These are phyloP conservation scores for Peromyscus polionotus DNA, from an alignment of 2,113 vertebrate species.

Conservation along the genomic window DNA sequence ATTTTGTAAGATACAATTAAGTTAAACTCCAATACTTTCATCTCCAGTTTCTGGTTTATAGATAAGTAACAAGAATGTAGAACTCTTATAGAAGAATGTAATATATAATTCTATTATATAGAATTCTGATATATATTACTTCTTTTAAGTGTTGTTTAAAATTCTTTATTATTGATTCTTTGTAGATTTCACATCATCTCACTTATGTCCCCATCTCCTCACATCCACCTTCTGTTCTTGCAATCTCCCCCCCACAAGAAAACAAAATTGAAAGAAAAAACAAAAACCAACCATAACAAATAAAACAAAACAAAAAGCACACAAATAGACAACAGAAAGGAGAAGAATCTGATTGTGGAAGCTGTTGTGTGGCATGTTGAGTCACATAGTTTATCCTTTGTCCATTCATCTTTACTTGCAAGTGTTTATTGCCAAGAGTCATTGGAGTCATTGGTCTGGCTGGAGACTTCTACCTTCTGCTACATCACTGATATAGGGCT, in stretches of 20 bases:
- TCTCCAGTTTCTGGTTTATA: background rate
- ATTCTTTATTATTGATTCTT: background rate
- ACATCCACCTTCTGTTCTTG: background rate
- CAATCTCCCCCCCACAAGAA: background rate
- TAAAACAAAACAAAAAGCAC: background rate
- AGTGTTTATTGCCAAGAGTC: background rate
- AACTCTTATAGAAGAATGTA: slow-evolving; percentile 26
- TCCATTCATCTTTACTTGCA: background rate
- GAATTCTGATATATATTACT: background rate
- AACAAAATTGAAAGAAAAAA: background rate
- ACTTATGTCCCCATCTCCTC: background rate
- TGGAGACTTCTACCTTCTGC: background rate
- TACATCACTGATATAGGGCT: background rate
- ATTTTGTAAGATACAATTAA: background rate
- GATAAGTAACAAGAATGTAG: background rate
- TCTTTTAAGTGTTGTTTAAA: background rate
- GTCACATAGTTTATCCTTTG: background rate
- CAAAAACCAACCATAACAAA: background rate
- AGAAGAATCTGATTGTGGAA: background rate
- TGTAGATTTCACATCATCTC: background rate
- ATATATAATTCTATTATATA: background rate
- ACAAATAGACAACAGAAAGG: background rate
- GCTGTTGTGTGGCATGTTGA: background rate
- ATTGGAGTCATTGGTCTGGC: background rate
- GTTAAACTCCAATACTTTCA: background rate